These are phyloP conservation scores for Bhutanitis thaidina DNA, from an alignment of 2,888 invertebrate genomes.

Conservation along the genomic window DNA sequence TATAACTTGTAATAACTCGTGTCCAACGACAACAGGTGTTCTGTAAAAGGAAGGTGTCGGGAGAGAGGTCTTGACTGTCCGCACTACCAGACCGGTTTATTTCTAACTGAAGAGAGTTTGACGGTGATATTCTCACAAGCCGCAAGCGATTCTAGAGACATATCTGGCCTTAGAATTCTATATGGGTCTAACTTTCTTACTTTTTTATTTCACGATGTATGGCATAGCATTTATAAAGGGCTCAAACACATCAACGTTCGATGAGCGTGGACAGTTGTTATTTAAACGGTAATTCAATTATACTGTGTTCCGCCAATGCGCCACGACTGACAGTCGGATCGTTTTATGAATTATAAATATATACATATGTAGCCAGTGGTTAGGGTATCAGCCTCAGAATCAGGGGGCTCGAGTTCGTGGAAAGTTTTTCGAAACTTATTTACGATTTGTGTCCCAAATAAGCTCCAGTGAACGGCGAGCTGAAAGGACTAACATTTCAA, in stretches of 20 bases:
- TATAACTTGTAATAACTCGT: background rate
- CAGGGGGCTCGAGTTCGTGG: too few relatives aligned
- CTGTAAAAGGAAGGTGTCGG: conserved; percentile 17
- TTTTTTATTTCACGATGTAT: conserved; percentile 9
- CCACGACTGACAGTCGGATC: too few relatives aligned
- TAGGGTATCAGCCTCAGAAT: too few relatives aligned
- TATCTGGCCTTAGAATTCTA: conserved; percentile 19
- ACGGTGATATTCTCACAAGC: conserved; percentile 11
- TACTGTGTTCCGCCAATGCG: too few relatives aligned
- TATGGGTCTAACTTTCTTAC: conserved; percentile 18
- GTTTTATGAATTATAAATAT: too few relatives aligned
- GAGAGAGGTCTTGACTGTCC: conserved; percentile 8
- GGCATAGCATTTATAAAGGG: background rate
- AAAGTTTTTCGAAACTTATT: too few relatives aligned
- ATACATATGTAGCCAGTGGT: too few relatives aligned
- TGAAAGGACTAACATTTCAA: too few relatives aligned
- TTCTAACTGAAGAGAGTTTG: conserved; percentile 18
- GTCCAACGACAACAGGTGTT: background rate
- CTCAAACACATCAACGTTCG: background rate
- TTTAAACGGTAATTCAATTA: too few relatives aligned
- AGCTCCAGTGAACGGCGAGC: too few relatives aligned
- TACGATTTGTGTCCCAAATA: too few relatives aligned
- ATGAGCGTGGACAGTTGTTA: background rate
- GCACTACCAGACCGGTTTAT: conserved; percentile 7
- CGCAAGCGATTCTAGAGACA: conserved; percentile 12